Base-by-base conservation (phyloP, 1,140 invertebrate species). In the Sarcophaga peregrina region DNA sequence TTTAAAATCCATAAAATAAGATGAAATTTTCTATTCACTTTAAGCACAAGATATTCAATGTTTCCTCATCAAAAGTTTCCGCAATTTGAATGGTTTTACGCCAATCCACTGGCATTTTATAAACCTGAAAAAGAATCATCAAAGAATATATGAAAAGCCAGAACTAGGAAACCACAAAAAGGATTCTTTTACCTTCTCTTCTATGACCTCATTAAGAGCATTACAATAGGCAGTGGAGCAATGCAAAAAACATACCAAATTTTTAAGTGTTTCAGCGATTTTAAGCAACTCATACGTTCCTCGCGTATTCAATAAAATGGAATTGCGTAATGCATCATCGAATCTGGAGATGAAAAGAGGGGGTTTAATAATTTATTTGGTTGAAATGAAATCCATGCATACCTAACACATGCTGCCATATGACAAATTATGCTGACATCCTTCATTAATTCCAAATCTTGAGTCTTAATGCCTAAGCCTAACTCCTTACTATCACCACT, bases 191-290 rank as follows among this genome's bases (percentile, higher is more conserved):
- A 85, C 91, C 17, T 93, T 91, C 90, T 97, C 96, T 58, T 96
- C 93, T 0, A 96, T 93, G 0, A 91, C 89, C 9, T 93, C 91
- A 72, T 94, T 93, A 83, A 96, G 94, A 0, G 94, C 93, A 88
- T 98, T 96, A n/a, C 94, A 93, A 86, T 96, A 98, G 0, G 96
- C 95, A 0, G 97, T 96, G 3, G 96, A 97, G 0, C 97, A 94
- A 88, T 98, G 96, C 0, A 96, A 89, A n/a, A 97, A 90, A 13
- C 93, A 92, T 94, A 95, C 92, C 4, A 96, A 90, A 20, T 95
- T 92, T 47, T 92, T 92, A 87, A 96, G 93, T 47, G 92, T 91
- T 80, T 94, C 91, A 3, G 93, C 94, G 1, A 96, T 86, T 48
- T 94, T 92, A 17, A 95, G 91, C 6, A 95, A 82, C 84, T 94